phyloP scores from a whole-genome alignment of 1,140 invertebrate genomes.

The Pogonognathellus flavescens region DNA sequence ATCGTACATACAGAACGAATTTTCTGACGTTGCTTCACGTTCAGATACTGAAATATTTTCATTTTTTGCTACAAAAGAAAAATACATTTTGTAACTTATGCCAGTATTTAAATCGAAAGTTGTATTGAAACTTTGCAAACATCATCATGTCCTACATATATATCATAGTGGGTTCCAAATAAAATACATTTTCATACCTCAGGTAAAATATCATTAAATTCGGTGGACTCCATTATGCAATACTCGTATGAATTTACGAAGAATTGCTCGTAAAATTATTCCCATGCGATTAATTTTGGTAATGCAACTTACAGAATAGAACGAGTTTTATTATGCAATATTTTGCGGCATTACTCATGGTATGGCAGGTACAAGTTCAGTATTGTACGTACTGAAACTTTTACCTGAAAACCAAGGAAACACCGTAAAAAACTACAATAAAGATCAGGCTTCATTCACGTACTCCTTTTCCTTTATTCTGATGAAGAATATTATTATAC shows the following conservation, averaged over 20 bases:
- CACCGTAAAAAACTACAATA: too few species aligned
- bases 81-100: background rate
- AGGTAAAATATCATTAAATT: background rate
- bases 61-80: background rate
- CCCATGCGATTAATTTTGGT: background rate
- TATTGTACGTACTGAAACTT: too few species aligned
- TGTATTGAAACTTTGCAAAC: background rate
- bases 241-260: background rate
- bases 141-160: background rate
- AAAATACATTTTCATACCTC: background rate
- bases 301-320: background rate
- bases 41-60: background rate
- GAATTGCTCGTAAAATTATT: background rate
- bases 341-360: too few species aligned
- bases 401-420: too few species aligned
- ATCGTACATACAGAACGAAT: constrained; percentile 28
- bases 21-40: constrained; percentile 29
- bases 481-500: too few species aligned
- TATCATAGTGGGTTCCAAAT: background rate
- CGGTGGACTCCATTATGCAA: background rate
- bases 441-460: too few species aligned
- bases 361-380: too few species aligned
- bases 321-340: too few species aligned
- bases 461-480: too few species aligned
- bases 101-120: background rate